Evolutionary conservation across 2,113 vertebrate species (phyloP).

Genomic region (Rhodinocichla rosea): DNA sequence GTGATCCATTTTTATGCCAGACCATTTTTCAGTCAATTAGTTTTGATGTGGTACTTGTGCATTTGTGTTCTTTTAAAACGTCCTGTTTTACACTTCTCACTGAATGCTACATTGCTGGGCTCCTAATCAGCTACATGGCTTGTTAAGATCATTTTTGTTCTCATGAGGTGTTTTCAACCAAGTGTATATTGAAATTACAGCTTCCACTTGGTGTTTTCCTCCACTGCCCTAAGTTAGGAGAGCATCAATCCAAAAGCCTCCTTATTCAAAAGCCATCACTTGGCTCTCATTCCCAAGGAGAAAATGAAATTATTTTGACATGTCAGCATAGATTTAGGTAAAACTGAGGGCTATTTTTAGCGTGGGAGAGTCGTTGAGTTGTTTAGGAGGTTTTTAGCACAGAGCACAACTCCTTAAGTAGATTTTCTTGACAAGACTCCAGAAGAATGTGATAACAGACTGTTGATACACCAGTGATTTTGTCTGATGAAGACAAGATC

Average conservation of each 20-base stretch:
- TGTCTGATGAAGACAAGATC: neutral
- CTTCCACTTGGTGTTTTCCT: neutral
- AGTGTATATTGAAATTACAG: neutral
- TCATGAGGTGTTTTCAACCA: neutral
- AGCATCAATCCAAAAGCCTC: slow-evolving; percentile 9
- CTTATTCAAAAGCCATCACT: neutral
- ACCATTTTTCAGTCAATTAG: neutral
- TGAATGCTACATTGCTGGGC: neutral
- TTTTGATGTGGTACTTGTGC: neutral
- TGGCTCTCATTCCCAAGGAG: neutral
- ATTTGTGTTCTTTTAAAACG: neutral
- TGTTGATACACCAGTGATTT: neutral
- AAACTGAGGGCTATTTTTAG: neutral
- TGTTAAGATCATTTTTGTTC: neutral
- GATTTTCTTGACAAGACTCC: neutral
- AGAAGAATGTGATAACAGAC: neutral
- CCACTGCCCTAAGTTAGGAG: neutral
- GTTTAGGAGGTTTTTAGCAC: neutral
- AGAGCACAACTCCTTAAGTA: neutral
- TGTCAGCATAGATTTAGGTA: neutral
- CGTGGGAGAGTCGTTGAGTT: neutral
- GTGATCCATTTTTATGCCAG: neutral
- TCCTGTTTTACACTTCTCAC: neutral
- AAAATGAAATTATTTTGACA: slow-evolving; percentile 1
- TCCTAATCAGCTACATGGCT: neutral